Evolutionary conservation across 2,797 vertebrate species (phyloP).

Genomic region (Toxotes lorentzi): DNA sequence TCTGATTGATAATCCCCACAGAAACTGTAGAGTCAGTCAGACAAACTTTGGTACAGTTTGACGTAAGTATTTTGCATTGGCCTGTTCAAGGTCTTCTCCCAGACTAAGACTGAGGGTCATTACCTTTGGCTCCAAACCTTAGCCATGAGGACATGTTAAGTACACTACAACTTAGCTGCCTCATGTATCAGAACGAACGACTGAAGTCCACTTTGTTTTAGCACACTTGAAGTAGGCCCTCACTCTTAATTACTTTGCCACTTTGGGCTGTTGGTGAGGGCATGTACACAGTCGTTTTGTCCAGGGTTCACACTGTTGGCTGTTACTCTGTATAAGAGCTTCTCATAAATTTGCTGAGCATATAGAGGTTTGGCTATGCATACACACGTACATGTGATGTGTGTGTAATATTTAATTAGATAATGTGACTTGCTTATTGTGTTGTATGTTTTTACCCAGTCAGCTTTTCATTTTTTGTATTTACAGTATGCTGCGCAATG

Average conservation of each 20-base stretch:
- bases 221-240: slow-evolving; percentile 7
- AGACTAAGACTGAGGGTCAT: slow-evolving; percentile 11
- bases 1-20: neutral
- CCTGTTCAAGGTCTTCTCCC: neutral
- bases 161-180: neutral
- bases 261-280: slow-evolving; percentile 6
- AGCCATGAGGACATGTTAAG: neutral
- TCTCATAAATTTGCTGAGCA: neutral
- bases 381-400: neutral
- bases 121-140: neutral
- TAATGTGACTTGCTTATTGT: neutral
- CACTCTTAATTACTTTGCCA: slow-evolving; percentile 23
- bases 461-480: neutral
- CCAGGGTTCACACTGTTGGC: neutral
- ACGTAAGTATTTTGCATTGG: slow-evolving; percentile 20
- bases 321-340: neutral
- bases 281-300: neutral
- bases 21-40: neutral
- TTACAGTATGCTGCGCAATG: neutral
- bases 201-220: slow-evolving; percentile 30
- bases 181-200: neutral
- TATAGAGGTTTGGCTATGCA: neutral
- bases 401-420: neutral
- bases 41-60: slow-evolving; percentile 12
- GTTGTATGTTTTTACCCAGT: neutral